A percentile compares a stretch with the other conserved stretches of the same genome.
These are phyloP conservation scores for Drosophila eohydei DNA, from an alignment of 2,888 invertebrate species.

Conservation along the genomic window DNA sequence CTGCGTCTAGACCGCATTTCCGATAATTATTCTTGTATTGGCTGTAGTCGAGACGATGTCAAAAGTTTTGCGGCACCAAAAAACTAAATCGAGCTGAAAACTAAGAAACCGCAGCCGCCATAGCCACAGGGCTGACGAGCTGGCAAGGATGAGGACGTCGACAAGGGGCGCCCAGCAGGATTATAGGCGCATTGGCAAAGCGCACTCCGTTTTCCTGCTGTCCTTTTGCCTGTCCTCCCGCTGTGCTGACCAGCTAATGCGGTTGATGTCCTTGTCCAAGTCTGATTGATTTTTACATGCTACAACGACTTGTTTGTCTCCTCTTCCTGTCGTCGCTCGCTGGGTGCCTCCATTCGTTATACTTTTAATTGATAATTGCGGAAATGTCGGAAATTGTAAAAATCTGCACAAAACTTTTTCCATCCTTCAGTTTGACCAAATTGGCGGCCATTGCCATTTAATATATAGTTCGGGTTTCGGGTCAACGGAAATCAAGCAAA, in stretches of 20 bases:
- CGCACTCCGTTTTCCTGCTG: slow-evolving; percentile 46
- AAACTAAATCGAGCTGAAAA: slow-evolving; percentile 70
- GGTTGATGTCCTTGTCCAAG: slow-evolving; percentile 59
- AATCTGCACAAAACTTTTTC: slow-evolving; percentile 71
- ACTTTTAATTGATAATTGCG: slow-evolving; percentile 81
- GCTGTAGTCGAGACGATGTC: slow-evolving; percentile 49
- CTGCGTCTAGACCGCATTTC: slow-evolving; percentile 75
- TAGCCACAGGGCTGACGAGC: slow-evolving; percentile 43
- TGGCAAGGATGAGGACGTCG: background rate
- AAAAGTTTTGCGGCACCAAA: slow-evolving; percentile 52
- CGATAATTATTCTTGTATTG: slow-evolving; percentile 78
- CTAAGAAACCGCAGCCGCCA: slow-evolving; percentile 57
- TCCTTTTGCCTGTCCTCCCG: background rate
- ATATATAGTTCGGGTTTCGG: slow-evolving; percentile 26
- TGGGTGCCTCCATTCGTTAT: slow-evolving; percentile 40
- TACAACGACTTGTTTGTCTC: slow-evolving; percentile 50
- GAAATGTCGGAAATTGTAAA: slow-evolving; percentile 65
- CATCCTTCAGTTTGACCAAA: slow-evolving; percentile 55
- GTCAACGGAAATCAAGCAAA: slow-evolving; percentile 66
- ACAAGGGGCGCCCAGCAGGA: slow-evolving; percentile 24
- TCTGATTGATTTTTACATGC: slow-evolving; percentile 69
- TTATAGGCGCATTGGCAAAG: slow-evolving; percentile 51
- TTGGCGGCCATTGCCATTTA: slow-evolving; percentile 52
- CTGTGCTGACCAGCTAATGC: slow-evolving; percentile 67
- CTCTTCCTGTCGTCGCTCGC: background rate